Evolutionary conservation across 2,888 invertebrate species (phyloP).

Genomic region (Diaperis boleti): DNA sequence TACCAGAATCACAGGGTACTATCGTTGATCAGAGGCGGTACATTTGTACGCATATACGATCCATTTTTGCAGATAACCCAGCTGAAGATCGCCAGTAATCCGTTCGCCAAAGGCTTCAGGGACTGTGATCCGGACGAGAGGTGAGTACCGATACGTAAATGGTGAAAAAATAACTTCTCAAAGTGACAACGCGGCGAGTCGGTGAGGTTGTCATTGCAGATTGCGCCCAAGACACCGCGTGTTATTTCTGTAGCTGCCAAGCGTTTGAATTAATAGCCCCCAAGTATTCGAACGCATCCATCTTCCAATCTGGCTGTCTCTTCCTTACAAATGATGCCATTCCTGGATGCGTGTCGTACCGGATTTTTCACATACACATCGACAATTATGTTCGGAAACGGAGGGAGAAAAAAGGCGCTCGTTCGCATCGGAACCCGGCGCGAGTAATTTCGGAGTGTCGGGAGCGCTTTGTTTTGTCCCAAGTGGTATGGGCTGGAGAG

Average conservation of each 20-base stretch:
- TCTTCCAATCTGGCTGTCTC: conserved; percentile 59
- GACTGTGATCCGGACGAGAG: conserved; percentile 98
- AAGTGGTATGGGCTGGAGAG: too few species aligned
- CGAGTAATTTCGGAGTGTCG: too few species aligned
- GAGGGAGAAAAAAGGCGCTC: background rate
- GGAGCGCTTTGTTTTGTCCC: too few species aligned
- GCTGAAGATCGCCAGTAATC: conserved; percentile 97
- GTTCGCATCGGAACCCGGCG: too few species aligned
- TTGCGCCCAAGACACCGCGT: conserved; percentile 5
- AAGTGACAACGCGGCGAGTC: too few species aligned
- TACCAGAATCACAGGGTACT: conserved; percentile 97
- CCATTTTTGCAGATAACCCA: conserved; percentile 88
- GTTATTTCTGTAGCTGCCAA: conserved; percentile 63
- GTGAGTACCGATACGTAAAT: too few species aligned
- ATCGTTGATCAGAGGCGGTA: too few species aligned
- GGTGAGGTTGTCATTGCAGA: conserved; percentile 43
- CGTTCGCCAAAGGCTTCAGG: conserved; percentile 97
- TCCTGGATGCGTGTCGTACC: conserved; percentile 38
- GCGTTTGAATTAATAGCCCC: conserved; percentile 61
- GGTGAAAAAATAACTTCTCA: too few species aligned
- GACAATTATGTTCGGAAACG: conserved; percentile 22
- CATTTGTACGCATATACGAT: too few species aligned
- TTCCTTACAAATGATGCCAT: conserved; percentile 62
- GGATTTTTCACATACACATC: conserved; percentile 36
- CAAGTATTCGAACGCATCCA: conserved; percentile 63